Base-by-base conservation (phyloP, 1,140 invertebrate species). In the Trichoplusia ni region DNA sequence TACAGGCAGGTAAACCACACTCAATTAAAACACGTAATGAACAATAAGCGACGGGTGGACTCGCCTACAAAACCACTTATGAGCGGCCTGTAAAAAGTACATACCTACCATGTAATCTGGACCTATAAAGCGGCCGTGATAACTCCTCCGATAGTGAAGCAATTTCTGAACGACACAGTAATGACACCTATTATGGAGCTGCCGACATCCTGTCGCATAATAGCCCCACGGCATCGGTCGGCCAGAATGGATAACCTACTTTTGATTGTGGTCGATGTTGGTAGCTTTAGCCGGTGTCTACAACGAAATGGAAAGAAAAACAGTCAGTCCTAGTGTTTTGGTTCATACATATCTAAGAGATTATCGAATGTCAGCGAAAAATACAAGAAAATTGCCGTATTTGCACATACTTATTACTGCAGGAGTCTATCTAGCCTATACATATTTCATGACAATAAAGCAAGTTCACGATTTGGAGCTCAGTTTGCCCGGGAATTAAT, bases 101-200 rank as follows among this genome's bases (percentile, higher is more conserved):
- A 47, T 67, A 67, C 59, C 64, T 72, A 81, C 67, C 76, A 78
- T 89, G 73, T 86, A 89, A 89, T 89, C 84, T 86, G 71, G 67
- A 74, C 78, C 84, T 89, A 87, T 87, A 87, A 89, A 87, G 65
- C 71, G 40, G 49, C 60, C 79, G 71, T 87, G 86, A 87, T 89
- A 86, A 77, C 80, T 83, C 81, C 71, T 81, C 79, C 80, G 86
- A 89, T 89, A 89, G 84, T 85, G 73, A 75, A 82, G 84, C 82
- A 89, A 89, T 89, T 89, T 87, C 84, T 82, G 81, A 81, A 79
- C 84, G 82, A 82, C 83, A 81, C 77, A 69, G 71, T 89, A 89
- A 89, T 89, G 86, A 89, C 86, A 89, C 75, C 84, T 86, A 89
- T 89, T 89, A 89, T 60, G 75, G 60, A 73, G 73, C 56, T 71